Conservation (phyloP, 2,888 invertebrate species). For the Hesperia comma region DNA sequence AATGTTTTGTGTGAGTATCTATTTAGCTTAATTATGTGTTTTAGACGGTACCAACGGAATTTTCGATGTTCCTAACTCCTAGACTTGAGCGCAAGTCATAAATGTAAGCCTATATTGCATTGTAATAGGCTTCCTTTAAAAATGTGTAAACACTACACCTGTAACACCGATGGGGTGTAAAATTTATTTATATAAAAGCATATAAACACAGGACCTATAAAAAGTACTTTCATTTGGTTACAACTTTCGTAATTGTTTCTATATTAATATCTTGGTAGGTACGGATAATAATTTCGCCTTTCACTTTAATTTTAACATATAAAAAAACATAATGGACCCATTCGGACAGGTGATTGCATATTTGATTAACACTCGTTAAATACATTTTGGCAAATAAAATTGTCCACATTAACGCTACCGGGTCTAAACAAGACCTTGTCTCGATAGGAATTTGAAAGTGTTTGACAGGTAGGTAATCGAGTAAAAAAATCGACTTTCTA, state of each 20-base stretch:
- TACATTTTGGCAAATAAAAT: neutral
- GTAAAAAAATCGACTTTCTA: constrained; percentile 14
- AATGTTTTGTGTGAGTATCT: constrained; percentile 72
- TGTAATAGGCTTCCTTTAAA: too few relatives aligned
- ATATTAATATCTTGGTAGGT: neutral
- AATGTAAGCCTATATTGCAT: too few relatives aligned
- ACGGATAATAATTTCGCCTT: neutral
- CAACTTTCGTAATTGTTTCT: too few relatives aligned
- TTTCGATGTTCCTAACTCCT: too few relatives aligned
- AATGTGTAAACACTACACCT: too few relatives aligned
- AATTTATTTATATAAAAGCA: too few relatives aligned
- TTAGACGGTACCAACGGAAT: too few relatives aligned
- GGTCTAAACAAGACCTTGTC: neutral
- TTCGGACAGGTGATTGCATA: neutral
- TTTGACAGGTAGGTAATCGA: constrained; percentile 17
- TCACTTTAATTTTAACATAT: neutral
- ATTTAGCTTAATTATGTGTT: too few relatives aligned
- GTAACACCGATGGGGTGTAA: too few relatives aligned
- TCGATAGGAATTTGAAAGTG: constrained; percentile 19
- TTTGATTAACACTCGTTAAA: neutral
- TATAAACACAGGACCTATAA: too few relatives aligned
- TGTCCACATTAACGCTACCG: neutral
- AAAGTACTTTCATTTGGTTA: too few relatives aligned
- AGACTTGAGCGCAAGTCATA: too few relatives aligned
- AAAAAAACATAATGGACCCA: neutral